phyloP scores from a whole-genome alignment of 2,797 vertebrate genomes.

The Semotilus atromaculatus region DNA sequence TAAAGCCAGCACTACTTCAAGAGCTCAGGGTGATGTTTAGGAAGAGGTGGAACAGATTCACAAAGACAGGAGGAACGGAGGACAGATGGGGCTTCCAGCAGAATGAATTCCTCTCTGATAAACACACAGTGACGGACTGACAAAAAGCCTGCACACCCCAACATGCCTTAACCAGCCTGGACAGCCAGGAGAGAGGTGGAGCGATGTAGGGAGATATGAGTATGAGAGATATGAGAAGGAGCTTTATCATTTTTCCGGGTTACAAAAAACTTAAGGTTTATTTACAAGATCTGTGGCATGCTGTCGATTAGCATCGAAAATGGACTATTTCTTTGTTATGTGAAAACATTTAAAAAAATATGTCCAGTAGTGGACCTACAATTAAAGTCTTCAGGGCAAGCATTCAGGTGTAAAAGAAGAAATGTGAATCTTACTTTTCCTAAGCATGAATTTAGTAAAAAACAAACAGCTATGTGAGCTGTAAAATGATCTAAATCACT shows the following conservation, averaged over 20 bases:
- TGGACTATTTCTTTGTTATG: background rate
- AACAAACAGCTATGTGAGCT: background rate
- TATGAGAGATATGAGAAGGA: background rate
- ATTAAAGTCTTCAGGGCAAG: background rate
- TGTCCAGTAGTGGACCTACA: background rate
- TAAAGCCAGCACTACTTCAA: constrained; percentile 3
- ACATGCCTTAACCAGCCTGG: constrained; percentile 46
- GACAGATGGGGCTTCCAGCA: constrained; percentile 48
- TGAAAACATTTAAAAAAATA: background rate
- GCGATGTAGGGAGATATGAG: background rate
- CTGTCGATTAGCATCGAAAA: background rate
- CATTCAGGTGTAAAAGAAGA: too few species aligned
- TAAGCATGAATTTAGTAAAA: background rate
- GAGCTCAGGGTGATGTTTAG: background rate
- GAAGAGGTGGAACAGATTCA: constrained; percentile 49
- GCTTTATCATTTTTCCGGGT: background rate
- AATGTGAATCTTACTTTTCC: background rate
- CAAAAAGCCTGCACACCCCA: constrained; percentile 29
- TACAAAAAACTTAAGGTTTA: background rate
- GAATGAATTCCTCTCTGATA: constrained; percentile 31
- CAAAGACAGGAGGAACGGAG: constrained; percentile 38
- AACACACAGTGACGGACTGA: constrained; percentile 54
- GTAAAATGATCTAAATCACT: background rate
- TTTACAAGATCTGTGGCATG: background rate
- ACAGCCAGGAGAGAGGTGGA: constrained; percentile 33